Evolutionary conservation across 2,888 invertebrate genomes (phyloP).

Genomic region (Erebia aethiops): DNA sequence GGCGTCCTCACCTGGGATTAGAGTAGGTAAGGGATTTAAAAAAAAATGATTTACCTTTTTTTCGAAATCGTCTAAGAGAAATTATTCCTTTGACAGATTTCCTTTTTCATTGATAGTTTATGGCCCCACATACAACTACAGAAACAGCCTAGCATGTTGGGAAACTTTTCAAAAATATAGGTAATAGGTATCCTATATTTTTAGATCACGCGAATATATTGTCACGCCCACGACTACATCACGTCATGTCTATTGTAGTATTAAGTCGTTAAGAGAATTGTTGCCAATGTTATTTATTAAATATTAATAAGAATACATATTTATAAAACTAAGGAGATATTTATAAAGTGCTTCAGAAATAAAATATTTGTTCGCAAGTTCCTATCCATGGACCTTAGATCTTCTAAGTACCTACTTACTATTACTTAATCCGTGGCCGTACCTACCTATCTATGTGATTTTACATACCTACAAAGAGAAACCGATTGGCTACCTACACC

Average conservation of each 20-base stretch:
- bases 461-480: no score
- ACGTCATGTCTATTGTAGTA: neutral
- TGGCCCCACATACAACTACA: no score
- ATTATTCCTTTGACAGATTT: no score
- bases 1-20: no score
- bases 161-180: neutral
- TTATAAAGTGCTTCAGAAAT: neutral
- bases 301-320: neutral
- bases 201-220: conserved; percentile 8
- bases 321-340: neutral
- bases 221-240: conserved; percentile 12
- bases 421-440: neutral
- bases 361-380: neutral
- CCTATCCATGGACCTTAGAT: no score
- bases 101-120: no score
- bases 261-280: neutral
- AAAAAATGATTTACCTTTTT: no score
- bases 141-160: neutral
- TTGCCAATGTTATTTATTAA: conserved; percentile 13
- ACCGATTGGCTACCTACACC: neutral
- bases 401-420: no score
- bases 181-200: neutral
- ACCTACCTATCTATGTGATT: neutral
- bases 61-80: no score
- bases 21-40: no score